phyloP scores from a whole-genome alignment of 2,797 vertebrate species.

The Nothura maculosa region DNA sequence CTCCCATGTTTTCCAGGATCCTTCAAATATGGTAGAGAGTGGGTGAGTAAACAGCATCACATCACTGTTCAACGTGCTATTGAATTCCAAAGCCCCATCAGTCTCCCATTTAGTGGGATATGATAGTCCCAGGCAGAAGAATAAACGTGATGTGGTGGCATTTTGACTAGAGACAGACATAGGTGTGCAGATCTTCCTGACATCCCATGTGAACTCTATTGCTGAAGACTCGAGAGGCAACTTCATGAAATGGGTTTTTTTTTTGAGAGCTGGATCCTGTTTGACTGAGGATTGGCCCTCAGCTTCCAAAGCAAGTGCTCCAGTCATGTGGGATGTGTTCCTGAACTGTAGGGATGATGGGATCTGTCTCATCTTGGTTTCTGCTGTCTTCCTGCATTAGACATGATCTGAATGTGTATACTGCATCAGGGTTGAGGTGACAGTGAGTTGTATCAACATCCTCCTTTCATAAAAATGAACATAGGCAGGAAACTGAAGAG shows the following conservation, averaged over 20 bases:
- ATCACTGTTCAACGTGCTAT: too few relatives aligned
- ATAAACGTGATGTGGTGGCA: fast-evolving
- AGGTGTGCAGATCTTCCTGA: neutral
- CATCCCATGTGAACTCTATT: neutral
- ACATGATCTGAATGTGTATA: fast-evolving
- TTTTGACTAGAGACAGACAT: fast-evolving
- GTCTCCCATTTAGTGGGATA: neutral
- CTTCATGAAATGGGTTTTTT: neutral
- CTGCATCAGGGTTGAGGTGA: neutral
- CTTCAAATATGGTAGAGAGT: too few relatives aligned
- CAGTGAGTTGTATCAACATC: fast-evolving
- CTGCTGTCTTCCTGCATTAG: fast-evolving
- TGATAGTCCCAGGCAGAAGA: too few relatives aligned
- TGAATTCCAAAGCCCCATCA: too few relatives aligned
- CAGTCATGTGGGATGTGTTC: neutral
- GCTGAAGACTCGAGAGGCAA: neutral
- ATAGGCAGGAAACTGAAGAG: neutral
- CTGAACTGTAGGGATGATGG: neutral
- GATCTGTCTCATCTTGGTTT: neutral
- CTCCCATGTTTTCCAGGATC: too few relatives aligned
- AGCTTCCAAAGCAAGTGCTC: neutral
- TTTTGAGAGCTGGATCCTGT: neutral
- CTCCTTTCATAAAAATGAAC: neutral
- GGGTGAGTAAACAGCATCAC: too few relatives aligned
- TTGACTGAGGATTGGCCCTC: neutral